Conservation (phyloP, 2,113 vertebrate species). For the Orientallactaga bullata region DNA sequence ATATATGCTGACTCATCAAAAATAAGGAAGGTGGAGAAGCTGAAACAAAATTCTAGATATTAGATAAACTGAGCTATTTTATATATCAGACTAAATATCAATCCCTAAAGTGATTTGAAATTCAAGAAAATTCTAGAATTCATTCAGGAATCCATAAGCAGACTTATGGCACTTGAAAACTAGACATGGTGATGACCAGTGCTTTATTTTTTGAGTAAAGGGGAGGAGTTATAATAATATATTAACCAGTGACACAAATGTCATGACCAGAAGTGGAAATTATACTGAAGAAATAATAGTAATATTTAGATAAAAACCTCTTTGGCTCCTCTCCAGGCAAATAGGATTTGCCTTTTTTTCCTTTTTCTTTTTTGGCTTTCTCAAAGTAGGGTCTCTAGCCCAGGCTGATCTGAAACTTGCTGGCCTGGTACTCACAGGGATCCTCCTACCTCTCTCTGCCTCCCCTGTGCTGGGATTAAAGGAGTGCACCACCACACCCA, state of each 20-base stretch:
- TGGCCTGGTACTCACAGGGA: no score
- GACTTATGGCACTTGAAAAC: background rate
- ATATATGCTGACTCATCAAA: slow-evolving; percentile 27
- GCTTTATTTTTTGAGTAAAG: background rate
- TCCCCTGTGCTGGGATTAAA: no score
- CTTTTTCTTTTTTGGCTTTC: no score
- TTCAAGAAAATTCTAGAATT: slow-evolving; percentile 30
- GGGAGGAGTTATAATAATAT: background rate
- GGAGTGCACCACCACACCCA: no score
- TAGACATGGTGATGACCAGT: background rate
- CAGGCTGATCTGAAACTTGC: no score
- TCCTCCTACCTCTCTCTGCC: no score
- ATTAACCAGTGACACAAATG: background rate
- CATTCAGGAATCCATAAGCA: background rate
- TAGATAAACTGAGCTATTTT: slow-evolving; percentile 33
- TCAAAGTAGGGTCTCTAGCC: no score
- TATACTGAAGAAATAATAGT: slow-evolving; percentile 36
- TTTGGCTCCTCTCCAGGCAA: background rate
- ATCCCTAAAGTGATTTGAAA: slow-evolving; percentile 19
- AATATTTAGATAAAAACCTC: background rate
- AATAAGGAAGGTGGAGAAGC: slow-evolving; percentile 1
- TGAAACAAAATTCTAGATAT: background rate
- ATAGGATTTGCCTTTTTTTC: background rate
- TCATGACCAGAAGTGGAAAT: slow-evolving; percentile 6
- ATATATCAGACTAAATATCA: background rate